phyloP scores from a whole-genome alignment of 2,797 vertebrate species.

The Danio kyathit region DNA sequence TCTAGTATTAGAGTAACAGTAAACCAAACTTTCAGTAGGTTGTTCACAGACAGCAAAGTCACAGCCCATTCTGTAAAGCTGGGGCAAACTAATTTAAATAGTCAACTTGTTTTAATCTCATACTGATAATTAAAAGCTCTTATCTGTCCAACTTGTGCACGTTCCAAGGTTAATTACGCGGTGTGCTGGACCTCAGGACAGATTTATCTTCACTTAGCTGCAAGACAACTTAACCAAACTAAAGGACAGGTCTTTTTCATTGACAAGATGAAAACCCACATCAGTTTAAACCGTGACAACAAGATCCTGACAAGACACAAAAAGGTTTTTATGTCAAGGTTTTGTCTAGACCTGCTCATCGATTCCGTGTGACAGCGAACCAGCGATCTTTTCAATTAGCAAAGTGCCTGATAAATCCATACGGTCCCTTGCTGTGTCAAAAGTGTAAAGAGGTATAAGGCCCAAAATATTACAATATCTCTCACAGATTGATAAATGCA shows the following conservation, averaged over 20 bases:
- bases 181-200: conserved; percentile 52
- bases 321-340: background rate
- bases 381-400: conserved; percentile 40
- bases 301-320: conserved; percentile 5
- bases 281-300: background rate
- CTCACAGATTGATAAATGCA: background rate
- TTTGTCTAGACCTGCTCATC: conserved; percentile 8
- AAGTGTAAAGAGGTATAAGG: conserved; percentile 16
- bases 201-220: conserved; percentile 35
- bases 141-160: conserved; percentile 38
- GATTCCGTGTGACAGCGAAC: conserved; percentile 26
- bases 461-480: background rate
- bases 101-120: conserved; percentile 38
- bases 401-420: conserved; percentile 21
- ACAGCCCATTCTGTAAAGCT: background rate
- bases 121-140: conserved; percentile 54
- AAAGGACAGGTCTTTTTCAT: background rate
- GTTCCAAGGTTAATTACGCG: conserved; percentile 69
- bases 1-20: no score
- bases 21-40: conserved; percentile 31
- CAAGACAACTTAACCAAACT: conserved; percentile 13
- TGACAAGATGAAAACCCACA: background rate
- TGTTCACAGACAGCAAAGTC: conserved; percentile 23
- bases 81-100: conserved; percentile 30
- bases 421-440: background rate